Evolutionary conservation across 2,888 invertebrate genomes (phyloP).

Genomic region (Calliphora vomitoria): DNA sequence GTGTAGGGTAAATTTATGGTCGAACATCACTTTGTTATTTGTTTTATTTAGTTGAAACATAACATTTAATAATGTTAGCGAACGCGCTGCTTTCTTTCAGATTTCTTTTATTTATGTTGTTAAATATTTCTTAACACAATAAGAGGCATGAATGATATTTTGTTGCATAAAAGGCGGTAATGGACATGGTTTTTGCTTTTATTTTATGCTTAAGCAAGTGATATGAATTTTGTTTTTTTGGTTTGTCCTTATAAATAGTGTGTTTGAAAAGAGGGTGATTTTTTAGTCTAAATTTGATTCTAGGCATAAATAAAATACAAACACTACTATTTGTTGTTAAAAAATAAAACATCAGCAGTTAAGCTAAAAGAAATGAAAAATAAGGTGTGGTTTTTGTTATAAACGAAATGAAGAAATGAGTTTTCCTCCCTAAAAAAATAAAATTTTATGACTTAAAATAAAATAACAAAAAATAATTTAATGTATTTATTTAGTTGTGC

Average conservation of each 20-base stretch:
- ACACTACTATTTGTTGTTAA: conserved; percentile 9
- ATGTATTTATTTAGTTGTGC: conserved; percentile 20
- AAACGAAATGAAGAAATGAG: conserved; percentile 11
- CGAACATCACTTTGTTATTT: too few species aligned
- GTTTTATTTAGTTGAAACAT: conserved; percentile 54
- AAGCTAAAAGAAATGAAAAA: not conserved
- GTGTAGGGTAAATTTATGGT: too few species aligned
- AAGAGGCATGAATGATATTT: not conserved
- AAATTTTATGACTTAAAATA: conserved; percentile 34
- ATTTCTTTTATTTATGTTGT: conserved; percentile 42
- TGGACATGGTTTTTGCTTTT: conserved; percentile 41
- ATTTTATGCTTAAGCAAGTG: conserved; percentile 15
- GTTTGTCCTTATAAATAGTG: not conserved
- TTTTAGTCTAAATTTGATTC: conserved; percentile 30
- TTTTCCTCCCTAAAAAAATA: not conserved
- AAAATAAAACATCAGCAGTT: not conserved
- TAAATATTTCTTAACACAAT: conserved; percentile 30
- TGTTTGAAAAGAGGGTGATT: conserved; percentile 17
- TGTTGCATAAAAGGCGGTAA: conserved; percentile 26
- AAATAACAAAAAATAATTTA: conserved; percentile 16
- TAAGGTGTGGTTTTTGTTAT: conserved; percentile 38
- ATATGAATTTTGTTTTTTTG: conserved; percentile 4
- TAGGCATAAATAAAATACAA: conserved; percentile 11
- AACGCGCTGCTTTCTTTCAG: not conserved
- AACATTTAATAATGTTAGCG: conserved; percentile 58